Base-by-base conservation (phyloP, 2,888 invertebrate species). In the Silvanus unidentatus region DNA sequence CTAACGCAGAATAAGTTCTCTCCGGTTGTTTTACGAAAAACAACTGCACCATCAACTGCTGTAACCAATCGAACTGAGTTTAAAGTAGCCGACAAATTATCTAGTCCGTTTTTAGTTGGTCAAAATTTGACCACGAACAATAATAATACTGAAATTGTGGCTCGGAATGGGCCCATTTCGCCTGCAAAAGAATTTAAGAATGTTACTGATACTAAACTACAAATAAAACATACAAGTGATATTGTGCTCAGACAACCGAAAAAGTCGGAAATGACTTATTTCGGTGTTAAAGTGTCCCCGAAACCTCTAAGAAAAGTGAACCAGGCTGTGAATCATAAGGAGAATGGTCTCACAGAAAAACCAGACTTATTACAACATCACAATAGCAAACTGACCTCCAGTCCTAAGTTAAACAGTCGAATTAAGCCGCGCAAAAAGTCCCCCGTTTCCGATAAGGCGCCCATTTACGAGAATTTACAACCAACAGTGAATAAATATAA, bases 191-290 rank as follows among this genome's bases (percentile, higher is more conserved):
- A 57, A 35, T 52, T 50, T 30, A 50, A 45, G 14, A 56, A 49
- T 16, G 35, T 52, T 14, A 43, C 48, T 6, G 54, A 57, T 15
- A 42, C 16, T 13, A 51, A 48, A 45, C 39, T 55, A 16, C 52
- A 49, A 50, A 49, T 12, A 42, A 59, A 53, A 43, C 55, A 52
- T 39, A 39, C 49, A 38, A 59, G 53, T 39, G 61, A 63, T 37
- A 57, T 63, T 12, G 67, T 71, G 14, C 50, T 71, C 32, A 57
- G 71, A 47, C 68, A 69, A 52, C 71, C 70, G 2, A 70, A 64
- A 50, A 64, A 65, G 47, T 70, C 70, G 1, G 70, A 71, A 60
- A 68, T 71, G 69, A 66, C 68, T 2, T 71, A 71, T 43, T 71
- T 71, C 45, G 71, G 71, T 10, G 59, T 70, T 1, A 59, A 63